These are phyloP conservation scores for Agapornis roseicollis DNA, from an alignment of 2,113 vertebrate genomes.

Conservation along the genomic window DNA sequence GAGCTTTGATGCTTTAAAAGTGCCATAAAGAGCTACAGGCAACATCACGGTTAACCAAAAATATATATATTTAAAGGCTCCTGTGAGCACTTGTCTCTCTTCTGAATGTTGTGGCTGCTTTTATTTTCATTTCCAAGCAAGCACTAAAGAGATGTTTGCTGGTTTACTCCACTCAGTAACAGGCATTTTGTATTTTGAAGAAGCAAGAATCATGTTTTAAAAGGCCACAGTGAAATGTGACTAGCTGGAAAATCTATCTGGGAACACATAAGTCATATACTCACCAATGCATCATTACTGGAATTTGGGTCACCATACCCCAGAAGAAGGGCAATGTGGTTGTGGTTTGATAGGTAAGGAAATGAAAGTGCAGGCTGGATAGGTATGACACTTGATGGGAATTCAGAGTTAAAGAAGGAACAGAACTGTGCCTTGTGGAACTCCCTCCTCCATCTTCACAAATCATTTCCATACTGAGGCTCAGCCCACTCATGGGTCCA, in stretches of 20 bases:
- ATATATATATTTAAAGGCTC: neutral
- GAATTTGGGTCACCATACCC: neutral
- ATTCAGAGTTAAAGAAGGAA: neutral
- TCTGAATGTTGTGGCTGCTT: neutral
- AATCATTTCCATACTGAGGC: fast-evolving
- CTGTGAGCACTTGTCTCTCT: neutral
- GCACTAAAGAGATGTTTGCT: neutral
- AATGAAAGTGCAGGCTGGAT: neutral
- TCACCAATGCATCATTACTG: fast-evolving
- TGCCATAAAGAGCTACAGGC: constrained; percentile 8
- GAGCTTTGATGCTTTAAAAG: constrained; percentile 43
- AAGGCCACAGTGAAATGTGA: neutral
- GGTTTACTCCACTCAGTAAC: neutral
- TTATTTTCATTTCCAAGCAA: neutral
- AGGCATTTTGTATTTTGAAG: neutral
- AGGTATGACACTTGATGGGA: neutral
- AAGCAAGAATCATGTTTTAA: neutral
- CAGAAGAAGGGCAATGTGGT: neutral
- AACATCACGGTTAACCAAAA: neutral
- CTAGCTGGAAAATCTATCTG: neutral
- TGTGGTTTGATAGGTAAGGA: neutral
- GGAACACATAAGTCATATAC: neutral
- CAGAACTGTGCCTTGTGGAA: neutral
- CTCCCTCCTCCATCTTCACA: neutral
- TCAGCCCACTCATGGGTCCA: neutral